Evolutionary conservation across 2,797 vertebrate species (phyloP), one percentile per base, ranked within the genome.

Genomic region (Hydrocynus forskahlii): DNA sequence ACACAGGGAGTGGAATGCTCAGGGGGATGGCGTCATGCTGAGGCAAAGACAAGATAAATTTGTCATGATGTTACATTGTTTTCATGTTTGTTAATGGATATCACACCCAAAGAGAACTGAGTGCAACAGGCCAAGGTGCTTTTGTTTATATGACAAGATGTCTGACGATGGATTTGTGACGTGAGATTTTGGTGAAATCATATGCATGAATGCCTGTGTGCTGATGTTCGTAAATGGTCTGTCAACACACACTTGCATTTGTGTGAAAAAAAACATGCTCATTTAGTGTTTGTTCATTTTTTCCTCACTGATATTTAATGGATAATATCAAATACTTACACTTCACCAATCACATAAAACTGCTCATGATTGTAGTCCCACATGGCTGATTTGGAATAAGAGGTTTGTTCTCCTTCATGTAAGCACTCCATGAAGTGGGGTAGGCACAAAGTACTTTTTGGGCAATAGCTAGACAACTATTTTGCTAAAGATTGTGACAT

Each of bases 11-110:
- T 9, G 21, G 29, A 29, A 50, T 57, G 66, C 73, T 67, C 59
- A 45, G 17, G 45, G 21, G 63, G 66, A 66, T 21, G 60, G 21
- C 68, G 73, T 87, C 80, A 88, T 81, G 88, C 79, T 73, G 90
- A 89, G 88, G 79, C 75, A 87, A 63, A 73, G 59, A 82, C 69
- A 29, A 68, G 64, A 75, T 64, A 62, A 74, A 80, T 84, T 71
- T 70, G 68, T 85, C 67, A 73, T 80, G 70, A 35, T 50, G 78
- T 80, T 85, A 62, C 71, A 79, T 80, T 81, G 81, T 69, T 76
- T 81, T 48, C 21, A 63, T 84, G 50, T 82, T 79, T 54, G 75
- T 66, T 87, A 75, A 75, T 62, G 66, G 54, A 40, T 73, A 75
- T 76, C 17, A 1, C 23, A 69, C 54, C 38, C 38, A 13, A n/a